Evolutionary conservation across 1,140 invertebrate species (phyloP).

Genomic region (Drosophila arawakana): DNA sequence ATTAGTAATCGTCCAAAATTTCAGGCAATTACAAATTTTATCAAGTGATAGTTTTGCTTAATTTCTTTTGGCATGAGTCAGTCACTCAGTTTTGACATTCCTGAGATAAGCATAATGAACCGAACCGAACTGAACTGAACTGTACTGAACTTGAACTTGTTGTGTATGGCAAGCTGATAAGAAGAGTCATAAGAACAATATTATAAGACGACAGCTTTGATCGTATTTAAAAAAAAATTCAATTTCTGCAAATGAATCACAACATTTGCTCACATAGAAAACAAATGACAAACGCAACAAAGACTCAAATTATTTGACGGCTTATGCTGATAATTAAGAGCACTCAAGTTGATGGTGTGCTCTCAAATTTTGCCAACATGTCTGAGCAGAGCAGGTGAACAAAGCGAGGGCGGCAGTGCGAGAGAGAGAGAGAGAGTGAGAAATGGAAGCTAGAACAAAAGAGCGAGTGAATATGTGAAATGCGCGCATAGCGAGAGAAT

Average conservation of each 20-base stretch:
- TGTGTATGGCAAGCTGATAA: background rate
- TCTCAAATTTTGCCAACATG: too few relatives aligned
- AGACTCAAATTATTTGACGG: too few relatives aligned
- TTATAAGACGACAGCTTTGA: background rate
- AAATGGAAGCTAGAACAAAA: background rate
- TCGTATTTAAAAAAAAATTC: too few relatives aligned
- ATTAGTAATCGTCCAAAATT: background rate
- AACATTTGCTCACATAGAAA: background rate
- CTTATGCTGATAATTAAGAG: too few relatives aligned
- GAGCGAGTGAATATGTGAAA: constrained; percentile 18
- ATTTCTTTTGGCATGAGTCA: background rate
- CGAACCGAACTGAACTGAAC: constrained; percentile 4
- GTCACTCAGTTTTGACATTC: background rate
- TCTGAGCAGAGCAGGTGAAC: background rate
- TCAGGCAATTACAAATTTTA: background rate
- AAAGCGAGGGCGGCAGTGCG: background rate
- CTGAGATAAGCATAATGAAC: background rate
- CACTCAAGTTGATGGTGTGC: too few relatives aligned
- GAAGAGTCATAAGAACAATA: background rate
- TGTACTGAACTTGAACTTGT: constrained; percentile 13
- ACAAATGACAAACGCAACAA: too few relatives aligned
- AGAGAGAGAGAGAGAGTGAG: background rate
- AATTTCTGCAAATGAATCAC: background rate
- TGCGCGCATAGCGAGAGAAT: constrained; percentile 26
- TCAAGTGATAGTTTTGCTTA: background rate